Conservation (phyloP, 2,797 vertebrate genomes). For the Rhinichthys osculus region DNA sequence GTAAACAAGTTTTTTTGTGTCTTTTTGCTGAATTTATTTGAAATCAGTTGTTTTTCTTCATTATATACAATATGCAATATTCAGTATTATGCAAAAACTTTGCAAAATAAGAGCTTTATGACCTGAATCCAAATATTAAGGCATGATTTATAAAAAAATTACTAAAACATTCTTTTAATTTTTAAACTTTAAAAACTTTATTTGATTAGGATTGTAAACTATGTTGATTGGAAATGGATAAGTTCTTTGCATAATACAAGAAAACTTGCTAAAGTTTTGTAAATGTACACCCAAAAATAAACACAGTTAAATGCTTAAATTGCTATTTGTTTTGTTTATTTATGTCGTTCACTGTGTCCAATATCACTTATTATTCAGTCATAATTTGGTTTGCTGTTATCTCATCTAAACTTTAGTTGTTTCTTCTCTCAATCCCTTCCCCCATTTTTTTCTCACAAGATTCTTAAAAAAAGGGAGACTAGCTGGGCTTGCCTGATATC, state of each 20-base stretch:
- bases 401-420: constrained; percentile 41
- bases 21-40: not conserved
- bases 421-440: constrained; percentile 12
- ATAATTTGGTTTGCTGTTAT: constrained; percentile 26
- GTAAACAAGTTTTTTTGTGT: not conserved
- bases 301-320: not conserved
- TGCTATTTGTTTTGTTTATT: not conserved
- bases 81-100: not conserved
- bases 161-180: not conserved
- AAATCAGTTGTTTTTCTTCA: not conserved
- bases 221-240: not conserved
- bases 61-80: not conserved
- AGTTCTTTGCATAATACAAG: not conserved
- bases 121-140: not conserved
- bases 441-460: constrained; percentile 55
- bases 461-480: constrained; percentile 52
- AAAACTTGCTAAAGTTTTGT: not conserved
- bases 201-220: not conserved
- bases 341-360: not conserved
- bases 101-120: no score
- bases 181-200: not conserved
- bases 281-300: not conserved
- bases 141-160: not conserved
- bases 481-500: constrained; percentile 62
- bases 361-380: constrained; percentile 3